Evolutionary conservation across 37 sponge, comb jelly and placozoan species (phyloP), one percentile per base, ranked within the genome.

Genomic region (Halisarca cf. caerulea): DNA sequence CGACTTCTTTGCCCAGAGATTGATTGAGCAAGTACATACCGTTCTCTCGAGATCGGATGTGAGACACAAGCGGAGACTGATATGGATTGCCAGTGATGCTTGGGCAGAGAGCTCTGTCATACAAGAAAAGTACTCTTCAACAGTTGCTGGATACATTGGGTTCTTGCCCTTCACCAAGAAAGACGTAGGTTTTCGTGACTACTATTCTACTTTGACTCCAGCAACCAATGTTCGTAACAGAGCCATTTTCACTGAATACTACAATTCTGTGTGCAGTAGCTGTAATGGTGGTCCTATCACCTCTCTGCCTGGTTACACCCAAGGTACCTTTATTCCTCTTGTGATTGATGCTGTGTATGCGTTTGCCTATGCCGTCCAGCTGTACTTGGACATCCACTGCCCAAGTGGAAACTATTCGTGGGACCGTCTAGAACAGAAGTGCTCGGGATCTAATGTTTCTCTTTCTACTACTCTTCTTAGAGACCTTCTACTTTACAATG

Each of bases 261-360:
- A 80, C 61, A 36, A 86, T 72, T 42, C 39, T 30, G 17, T 47
- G 43, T 84, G 66, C n/a, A 20, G 51, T n/a, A n/a, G n/a, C n/a
- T 37, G 40, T 54, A 43, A 71, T 32, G 62, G 25, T 39, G 58
- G 28, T 3, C 61, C 57, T 24, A 61, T 92, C 1, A 86, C 92
- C 18, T 44, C 80, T 8, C 9, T 44, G 5, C 21, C 75, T 25
- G 44, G 39, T 3, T 94, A 89, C 75, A 37, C 54, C 21, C 91
- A 95, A 40, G 90, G 89, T 24, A 84, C 66, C 17, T 84, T 87
- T 7, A 73, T 93, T 21, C 91, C 95, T 0, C 82, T 93, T 33
- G 91, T 89, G 23, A 88, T 95, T 21, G 98, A 97, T 85, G 96
- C 98, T 75, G 94, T 95, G 2, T 86, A 90, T 68, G 87, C 90